Conservation (phyloP, 2,888 invertebrate species). For the Lepidocyrtinus sp. region DNA sequence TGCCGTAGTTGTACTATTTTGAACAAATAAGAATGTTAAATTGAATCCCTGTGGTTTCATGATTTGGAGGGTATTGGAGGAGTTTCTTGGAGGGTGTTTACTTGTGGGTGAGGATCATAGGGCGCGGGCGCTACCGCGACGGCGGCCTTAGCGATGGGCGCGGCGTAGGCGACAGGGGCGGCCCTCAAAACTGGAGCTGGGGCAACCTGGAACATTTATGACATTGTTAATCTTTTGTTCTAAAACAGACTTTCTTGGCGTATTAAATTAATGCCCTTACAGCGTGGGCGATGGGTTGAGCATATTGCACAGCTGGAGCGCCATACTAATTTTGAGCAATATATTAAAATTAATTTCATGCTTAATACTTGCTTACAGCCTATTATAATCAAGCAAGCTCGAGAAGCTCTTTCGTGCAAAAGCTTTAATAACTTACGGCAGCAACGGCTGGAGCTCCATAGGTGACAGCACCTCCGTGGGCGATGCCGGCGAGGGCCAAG, state of each 20-base stretch:
- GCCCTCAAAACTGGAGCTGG: conserved; percentile 14
- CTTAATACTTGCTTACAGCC: neutral
- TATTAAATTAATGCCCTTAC: neutral
- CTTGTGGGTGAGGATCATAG: too few species aligned
- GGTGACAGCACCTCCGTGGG: conserved; percentile 34
- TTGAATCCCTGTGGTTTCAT: too few species aligned
- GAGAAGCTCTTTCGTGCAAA: neutral
- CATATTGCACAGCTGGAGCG: neutral
- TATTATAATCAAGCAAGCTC: neutral
- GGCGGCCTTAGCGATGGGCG: too few species aligned
- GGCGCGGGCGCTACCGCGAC: too few species aligned
- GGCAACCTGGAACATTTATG: conserved; percentile 1
- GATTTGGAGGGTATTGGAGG: too few species aligned
- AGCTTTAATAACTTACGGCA: neutral
- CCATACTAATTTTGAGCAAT: neutral
- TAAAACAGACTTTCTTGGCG: neutral
- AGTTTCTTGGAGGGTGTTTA: too few species aligned
- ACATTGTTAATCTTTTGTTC: too few species aligned
- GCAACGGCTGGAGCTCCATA: conserved; percentile 26
- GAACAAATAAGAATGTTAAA: too few species aligned
- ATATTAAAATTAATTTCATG: neutral
- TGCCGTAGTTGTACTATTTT: too few species aligned
- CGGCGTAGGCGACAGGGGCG: conserved; percentile 7
- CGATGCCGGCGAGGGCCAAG: conserved; percentile 34
- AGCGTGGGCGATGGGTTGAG: neutral